Base-by-base conservation (phyloP, 2,797 vertebrate species). In the Molossus alvarezi region DNA sequence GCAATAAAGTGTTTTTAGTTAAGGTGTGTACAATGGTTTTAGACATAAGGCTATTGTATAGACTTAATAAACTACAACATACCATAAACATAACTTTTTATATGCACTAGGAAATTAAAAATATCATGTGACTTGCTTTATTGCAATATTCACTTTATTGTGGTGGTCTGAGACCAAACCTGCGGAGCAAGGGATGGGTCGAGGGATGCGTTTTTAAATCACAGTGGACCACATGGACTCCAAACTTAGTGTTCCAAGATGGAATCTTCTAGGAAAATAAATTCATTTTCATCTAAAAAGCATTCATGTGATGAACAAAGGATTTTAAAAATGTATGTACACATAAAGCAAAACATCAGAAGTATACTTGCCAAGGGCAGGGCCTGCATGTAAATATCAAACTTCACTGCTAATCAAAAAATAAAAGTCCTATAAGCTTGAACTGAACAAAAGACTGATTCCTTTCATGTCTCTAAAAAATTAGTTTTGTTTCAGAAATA, bases 401-500 rank as follows among this genome's bases (percentile, higher is more conserved):
- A 51, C 12, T 86, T 91, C 25, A 57, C 53, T 48, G 17, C 41
- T 29, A n/a, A 33, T n/a, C 57, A 10, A 69, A 60, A 62, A 37
- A 48, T 41, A 33, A 57, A 73, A 21, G 53, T 41, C 27, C 27
- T 41, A 45, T 53, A 29, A 62, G 51, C 29, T 86, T 60, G 55
- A 53, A 4, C 73, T 83, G 53, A 92, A 53, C 60, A 73, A 90
- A 87, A 90, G 82, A 25, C 53, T 53, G 91, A 91, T 10, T 87
- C 45, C 1, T 94, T 90, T 81, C 18, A 69, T n/a, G 18, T 80
- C 51, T 90, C 72, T 57, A 65, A 82, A 81, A 58, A 71, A 48
- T 27, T 69, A 62, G 4, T 84, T 91, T 96, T 95, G 48, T 57
- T 91, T 93, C n/a, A 76, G 73, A 84, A 95, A 88, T 81, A 79